Conservation (phyloP, 2,113 vertebrate species). For the Galeopterus variegatus region DNA sequence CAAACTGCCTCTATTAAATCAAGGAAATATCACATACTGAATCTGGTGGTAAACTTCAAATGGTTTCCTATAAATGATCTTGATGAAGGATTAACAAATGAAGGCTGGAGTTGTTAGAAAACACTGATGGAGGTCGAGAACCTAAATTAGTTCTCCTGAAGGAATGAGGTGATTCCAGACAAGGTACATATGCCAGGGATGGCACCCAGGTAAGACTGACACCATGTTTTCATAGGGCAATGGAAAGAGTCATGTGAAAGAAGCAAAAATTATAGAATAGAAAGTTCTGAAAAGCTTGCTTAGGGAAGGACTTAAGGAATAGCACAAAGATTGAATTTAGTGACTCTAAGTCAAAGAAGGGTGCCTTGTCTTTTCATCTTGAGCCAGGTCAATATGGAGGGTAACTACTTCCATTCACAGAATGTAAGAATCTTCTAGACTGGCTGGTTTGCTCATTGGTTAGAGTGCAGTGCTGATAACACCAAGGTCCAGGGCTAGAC, state of each 20-base stretch:
- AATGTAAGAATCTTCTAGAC: too few relatives aligned
- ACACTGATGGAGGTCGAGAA: neutral
- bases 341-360: neutral
- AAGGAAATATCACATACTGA: neutral
- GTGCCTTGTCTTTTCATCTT: neutral
- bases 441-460: too few relatives aligned
- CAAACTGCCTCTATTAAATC: neutral
- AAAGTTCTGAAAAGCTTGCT: slow-evolving; percentile 13
- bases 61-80: neutral
- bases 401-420: neutral
- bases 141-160: neutral
- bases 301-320: neutral
- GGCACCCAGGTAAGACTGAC: neutral
- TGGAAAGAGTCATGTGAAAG: neutral
- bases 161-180: neutral
- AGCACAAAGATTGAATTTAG: neutral
- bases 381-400: neutral
- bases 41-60: neutral
- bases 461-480: too few relatives aligned
- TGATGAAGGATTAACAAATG: neutral
- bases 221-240: neutral
- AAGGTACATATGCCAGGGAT: neutral
- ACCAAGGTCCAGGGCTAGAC: too few relatives aligned
- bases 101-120: neutral
- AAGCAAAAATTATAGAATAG: neutral